Conservation (phyloP, 1,140 invertebrate genomes). For the Epicauta chinensis region DNA sequence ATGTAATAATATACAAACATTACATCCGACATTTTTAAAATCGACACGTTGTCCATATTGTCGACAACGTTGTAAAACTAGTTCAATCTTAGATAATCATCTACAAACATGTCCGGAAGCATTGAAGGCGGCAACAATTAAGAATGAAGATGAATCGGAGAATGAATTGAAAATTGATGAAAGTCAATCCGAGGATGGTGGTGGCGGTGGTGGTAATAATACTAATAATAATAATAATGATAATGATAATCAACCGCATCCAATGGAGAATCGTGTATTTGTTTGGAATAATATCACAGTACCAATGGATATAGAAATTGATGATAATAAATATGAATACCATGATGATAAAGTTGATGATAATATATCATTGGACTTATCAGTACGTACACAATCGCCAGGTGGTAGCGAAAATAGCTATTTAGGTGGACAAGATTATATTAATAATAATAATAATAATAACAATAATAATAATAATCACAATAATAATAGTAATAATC, state of each 20-base stretch:
- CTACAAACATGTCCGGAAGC: constrained; percentile 59
- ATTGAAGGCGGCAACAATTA: constrained; percentile 40
- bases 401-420: constrained; percentile 31
- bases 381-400: constrained; percentile 38
- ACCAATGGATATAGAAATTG: constrained; percentile 38
- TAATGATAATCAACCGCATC: constrained; percentile 50
- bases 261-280: constrained; percentile 70
- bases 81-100: constrained; percentile 66
- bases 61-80: constrained; percentile 75
- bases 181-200: constrained; percentile 24
- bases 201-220: no score
- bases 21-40: constrained; percentile 47
- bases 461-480: constrained; percentile 14
- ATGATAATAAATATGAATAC: constrained; percentile 42
- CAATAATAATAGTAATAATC: constrained; percentile 30
- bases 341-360: constrained; percentile 35
- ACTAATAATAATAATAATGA: no score
- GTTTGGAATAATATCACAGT: constrained; percentile 61
- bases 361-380: constrained; percentile 34
- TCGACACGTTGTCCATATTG: constrained; percentile 80
- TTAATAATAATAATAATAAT: neutral
- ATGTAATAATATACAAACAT: constrained; percentile 36
- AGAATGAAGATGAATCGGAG: constrained; percentile 31
- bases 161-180: constrained; percentile 39
- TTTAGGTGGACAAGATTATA: constrained; percentile 21